These are phyloP conservation scores for Mus musculus DNA, from an alignment of 2,113 vertebrate genomes.

Conservation along the genomic window DNA sequence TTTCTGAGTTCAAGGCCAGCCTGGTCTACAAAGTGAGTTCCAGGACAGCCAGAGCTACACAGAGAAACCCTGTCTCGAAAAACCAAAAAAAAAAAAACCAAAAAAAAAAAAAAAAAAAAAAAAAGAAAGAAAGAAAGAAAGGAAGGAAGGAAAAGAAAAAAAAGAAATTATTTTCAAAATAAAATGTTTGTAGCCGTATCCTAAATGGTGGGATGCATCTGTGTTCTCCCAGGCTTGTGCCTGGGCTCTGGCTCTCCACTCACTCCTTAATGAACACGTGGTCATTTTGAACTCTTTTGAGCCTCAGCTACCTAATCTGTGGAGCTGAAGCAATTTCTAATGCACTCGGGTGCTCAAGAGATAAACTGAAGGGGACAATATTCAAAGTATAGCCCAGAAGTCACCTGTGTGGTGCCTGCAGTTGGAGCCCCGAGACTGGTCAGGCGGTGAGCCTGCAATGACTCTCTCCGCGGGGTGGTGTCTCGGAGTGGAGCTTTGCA, in stretches of 20 bases:
- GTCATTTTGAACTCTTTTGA: slow-evolving; percentile 26
- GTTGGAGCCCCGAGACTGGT: background rate
- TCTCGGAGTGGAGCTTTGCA: background rate
- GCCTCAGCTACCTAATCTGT: slow-evolving; percentile 14
- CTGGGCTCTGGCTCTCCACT: background rate
- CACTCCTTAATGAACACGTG: slow-evolving; percentile 42
- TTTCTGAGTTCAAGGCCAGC: no score
- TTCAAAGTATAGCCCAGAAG: background rate
- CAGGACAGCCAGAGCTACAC: no score
- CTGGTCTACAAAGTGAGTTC: no score
- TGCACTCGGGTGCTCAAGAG: background rate
- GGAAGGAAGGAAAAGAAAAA: background rate
- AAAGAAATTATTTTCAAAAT: slow-evolving; percentile 49
- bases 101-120: no score
- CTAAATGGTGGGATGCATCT: background rate
- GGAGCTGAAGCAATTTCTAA: slow-evolving; percentile 14
- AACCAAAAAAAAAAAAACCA: no score
- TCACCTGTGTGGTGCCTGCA: background rate
- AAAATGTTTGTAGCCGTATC: background rate
- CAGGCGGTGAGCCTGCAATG: background rate
- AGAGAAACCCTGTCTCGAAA: no score
- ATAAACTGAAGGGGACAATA: background rate
- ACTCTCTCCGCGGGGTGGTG: background rate
- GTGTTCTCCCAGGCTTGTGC: background rate
- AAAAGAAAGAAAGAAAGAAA: no score